Evolutionary conservation across 2,113 vertebrate genomes (phyloP).

Genomic region (Pantherophis guttatus): DNA sequence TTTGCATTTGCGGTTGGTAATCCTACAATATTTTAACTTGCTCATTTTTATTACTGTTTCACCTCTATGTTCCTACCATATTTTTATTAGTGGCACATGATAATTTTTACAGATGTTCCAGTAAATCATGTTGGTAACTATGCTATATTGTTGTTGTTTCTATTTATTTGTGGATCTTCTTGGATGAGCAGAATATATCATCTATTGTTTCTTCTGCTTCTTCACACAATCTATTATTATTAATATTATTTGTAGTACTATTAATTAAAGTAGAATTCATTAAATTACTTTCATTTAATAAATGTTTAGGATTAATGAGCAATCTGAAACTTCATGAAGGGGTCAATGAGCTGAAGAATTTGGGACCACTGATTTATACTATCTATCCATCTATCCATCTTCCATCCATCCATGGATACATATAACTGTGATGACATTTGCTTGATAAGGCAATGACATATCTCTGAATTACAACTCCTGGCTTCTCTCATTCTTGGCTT

Average conservation of each 20-base stretch:
- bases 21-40: too few relatives aligned
- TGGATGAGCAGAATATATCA: background rate
- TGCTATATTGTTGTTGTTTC: background rate
- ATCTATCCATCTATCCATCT: too few relatives aligned
- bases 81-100: background rate
- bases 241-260: background rate
- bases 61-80: background rate
- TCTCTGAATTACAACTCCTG: background rate
- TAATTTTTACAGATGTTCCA: background rate
- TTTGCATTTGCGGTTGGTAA: too few relatives aligned
- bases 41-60: background rate
- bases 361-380: background rate
- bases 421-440: background rate
- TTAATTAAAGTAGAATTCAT: background rate
- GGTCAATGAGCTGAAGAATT: background rate
- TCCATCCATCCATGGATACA: background rate
- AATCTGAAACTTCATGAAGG: background rate
- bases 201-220: background rate
- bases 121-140: background rate
- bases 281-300: background rate
- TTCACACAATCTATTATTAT: background rate
- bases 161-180: background rate
- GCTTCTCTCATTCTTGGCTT: background rate
- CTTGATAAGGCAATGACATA: background rate
- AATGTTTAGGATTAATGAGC: background rate